Base-by-base conservation (phyloP, 2,888 invertebrate genomes). In the Cepaea hortensis region DNA sequence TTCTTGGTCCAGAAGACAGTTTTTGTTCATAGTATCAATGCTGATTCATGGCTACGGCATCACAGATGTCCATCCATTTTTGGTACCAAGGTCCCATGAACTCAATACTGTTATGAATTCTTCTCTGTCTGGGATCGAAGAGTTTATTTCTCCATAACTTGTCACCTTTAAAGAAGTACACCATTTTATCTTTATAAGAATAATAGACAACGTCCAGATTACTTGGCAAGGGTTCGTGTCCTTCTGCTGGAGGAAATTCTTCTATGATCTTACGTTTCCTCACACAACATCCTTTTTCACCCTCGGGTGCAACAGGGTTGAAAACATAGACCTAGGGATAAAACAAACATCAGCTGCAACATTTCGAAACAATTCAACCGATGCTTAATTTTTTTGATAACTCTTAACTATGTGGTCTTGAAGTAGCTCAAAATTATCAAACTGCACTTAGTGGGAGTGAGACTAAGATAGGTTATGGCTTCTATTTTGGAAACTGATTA, bases 51-150 rank as follows among this genome's bases (percentile, higher is more conserved):
- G 61, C 75, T 7, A 18, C 35, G 18, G 92, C 93, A 87, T 94
- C 94, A 89, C 94, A 94, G 35, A 94, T 93, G 88, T 94, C 94
- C 84, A 91, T 92, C 94, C 94, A 94, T 85, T 93, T 93, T 5
- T 93, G 90, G 65, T 92, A 93, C 91, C 94, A 93, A 70, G 92
- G 90, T 73, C 92, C 93, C 7, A 93, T 87, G 79, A 93, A 92
- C 88, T 91, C 91, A 9, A 94, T 86, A 46, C 90, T 90, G 85
- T 94, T 94, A 35, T 89, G 87, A 7, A 89, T 89, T 35, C 89
- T 90, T 87, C 91, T 90, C 89, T 91, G 90, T 87, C 92, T 84
- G 48, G 90, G 90, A 88, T 93, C 91, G 89, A 92, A 94, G 46
- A 91, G 89, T 50, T 90, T 90, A 88, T 94, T 93, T 85, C 91